These are phyloP conservation scores for Todus mexicanus DNA, from an alignment of 2,797 vertebrate genomes.

Conservation along the genomic window DNA sequence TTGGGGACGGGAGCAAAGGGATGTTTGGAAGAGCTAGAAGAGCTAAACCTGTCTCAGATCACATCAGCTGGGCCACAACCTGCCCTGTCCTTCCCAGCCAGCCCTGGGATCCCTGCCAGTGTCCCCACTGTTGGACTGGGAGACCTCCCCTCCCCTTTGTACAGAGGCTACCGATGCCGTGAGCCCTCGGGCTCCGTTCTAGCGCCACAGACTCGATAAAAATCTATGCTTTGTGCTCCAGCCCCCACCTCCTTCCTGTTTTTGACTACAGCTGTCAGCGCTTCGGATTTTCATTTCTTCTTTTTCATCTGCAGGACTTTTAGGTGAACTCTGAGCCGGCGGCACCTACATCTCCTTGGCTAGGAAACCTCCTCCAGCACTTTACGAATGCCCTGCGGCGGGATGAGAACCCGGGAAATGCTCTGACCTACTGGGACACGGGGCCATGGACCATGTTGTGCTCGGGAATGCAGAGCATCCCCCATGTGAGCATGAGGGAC, in stretches of 20 bases:
- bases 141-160: neutral
- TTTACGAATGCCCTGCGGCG: rapidly evolving
- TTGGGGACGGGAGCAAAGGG: neutral
- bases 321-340: neutral
- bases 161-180: rapidly evolving
- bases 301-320: neutral
- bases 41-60: rapidly evolving
- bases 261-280: neutral
- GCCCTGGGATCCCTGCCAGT: rapidly evolving
- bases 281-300: rapidly evolving
- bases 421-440: neutral
- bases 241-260: constrained; percentile 27
- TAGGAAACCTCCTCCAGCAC: rapidly evolving
- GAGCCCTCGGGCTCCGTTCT: neutral
- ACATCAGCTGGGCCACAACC: neutral
- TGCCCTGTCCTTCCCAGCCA: neutral
- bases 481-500: rapidly evolving
- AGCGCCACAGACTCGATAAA: neutral
- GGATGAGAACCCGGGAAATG: neutral
- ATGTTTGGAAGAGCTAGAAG: rapidly evolving
- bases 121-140: neutral
- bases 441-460: rapidly evolving
- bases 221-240: neutral
- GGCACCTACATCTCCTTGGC: neutral
- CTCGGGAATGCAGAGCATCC: neutral